A percentile compares a stretch with the other conserved stretches of the same genome.
Conservation (phyloP, 2,113 vertebrate species). For the Cyanocitta stelleri region DNA sequence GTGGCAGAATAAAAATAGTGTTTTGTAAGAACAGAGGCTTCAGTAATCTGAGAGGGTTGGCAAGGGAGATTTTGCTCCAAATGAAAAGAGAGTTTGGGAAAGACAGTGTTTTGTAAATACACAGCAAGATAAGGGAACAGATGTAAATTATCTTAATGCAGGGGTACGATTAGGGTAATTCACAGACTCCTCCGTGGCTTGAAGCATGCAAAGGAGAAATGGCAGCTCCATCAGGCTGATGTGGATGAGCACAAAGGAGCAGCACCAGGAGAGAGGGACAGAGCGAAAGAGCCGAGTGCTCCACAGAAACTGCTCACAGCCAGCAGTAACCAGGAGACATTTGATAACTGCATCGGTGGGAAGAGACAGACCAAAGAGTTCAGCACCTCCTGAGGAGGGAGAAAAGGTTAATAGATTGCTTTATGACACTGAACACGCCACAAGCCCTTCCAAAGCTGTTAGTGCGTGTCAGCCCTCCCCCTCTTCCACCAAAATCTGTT, state of each 20-base stretch:
- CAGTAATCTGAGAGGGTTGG: background rate
- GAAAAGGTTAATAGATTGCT: conserved; percentile 55
- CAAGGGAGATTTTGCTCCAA: background rate
- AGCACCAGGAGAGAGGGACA: background rate
- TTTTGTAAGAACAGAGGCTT: background rate
- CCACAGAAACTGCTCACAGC: background rate
- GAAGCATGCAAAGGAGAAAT: background rate
- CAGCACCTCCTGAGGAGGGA: conserved; percentile 36
- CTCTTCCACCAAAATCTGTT: conserved; percentile 33
- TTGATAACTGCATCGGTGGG: conserved; percentile 27
- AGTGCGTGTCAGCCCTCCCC: conserved; percentile 28
- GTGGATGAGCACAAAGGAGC: background rate
- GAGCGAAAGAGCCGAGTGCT: background rate
- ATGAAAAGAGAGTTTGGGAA: background rate
- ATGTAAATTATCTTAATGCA: background rate
- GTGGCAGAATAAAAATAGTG: background rate
- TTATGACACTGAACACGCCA: conserved; percentile 38
- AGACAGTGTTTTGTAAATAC: background rate
- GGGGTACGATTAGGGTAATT: background rate
- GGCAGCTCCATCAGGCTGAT: background rate
- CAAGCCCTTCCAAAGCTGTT: conserved; percentile 30
- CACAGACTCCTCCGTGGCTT: background rate
- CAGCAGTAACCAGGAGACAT: background rate
- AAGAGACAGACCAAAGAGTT: conserved; percentile 39
- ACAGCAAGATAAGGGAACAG: background rate